A percentile compares a stretch with the other conserved stretches of the same genome.
phyloP scores from a whole-genome alignment of 2,888 invertebrate species.

The Pristionchus mayeri region DNA sequence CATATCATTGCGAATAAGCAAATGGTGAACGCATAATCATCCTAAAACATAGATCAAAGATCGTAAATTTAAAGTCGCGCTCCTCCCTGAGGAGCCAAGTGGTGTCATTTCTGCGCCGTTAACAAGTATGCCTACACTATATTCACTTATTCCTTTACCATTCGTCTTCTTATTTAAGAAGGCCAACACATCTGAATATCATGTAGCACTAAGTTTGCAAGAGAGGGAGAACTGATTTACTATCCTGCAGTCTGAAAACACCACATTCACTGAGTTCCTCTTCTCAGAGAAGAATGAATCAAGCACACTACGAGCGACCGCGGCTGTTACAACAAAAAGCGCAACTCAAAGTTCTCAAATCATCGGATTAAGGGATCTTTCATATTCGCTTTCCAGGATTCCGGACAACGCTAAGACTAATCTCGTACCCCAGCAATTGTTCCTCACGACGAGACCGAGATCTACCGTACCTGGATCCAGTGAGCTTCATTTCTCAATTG shows the following conservation, averaged over 20 bases:
- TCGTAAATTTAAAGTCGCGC: slow-evolving; percentile 57
- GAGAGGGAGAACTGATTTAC: too few species aligned
- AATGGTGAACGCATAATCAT: too few species aligned
- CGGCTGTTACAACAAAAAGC: slow-evolving; percentile 67
- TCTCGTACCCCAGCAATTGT: slow-evolving; percentile 45
- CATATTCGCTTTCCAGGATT: slow-evolving; percentile 45
- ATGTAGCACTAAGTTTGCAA: too few species aligned
- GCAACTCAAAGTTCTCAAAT: slow-evolving; percentile 2
- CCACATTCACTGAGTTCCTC: too few species aligned
- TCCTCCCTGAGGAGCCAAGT: slow-evolving; percentile 64
- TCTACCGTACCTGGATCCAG: slow-evolving; percentile 8
- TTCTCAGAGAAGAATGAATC: slow-evolving; percentile 57
- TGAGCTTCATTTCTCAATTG: too few species aligned
- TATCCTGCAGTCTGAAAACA: too few species aligned
- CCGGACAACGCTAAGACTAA: slow-evolving; percentile 49
- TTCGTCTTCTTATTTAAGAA: too few species aligned
- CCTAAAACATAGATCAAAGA: too few species aligned
- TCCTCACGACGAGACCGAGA: slow-evolving; percentile 10
- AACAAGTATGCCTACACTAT: too few species aligned
- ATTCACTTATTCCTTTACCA: too few species aligned
- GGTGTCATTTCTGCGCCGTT: slow-evolving; percentile 71
- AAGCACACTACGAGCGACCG: slow-evolving; percentile 56
- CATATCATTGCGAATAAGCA: too few species aligned
- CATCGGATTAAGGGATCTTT: neutral
- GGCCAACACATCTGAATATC: too few species aligned